Evolutionary conservation across 2,888 invertebrate species (phyloP), one percentile per base, ranked within the genome.

Genomic region (Synergus japonicus): DNA sequence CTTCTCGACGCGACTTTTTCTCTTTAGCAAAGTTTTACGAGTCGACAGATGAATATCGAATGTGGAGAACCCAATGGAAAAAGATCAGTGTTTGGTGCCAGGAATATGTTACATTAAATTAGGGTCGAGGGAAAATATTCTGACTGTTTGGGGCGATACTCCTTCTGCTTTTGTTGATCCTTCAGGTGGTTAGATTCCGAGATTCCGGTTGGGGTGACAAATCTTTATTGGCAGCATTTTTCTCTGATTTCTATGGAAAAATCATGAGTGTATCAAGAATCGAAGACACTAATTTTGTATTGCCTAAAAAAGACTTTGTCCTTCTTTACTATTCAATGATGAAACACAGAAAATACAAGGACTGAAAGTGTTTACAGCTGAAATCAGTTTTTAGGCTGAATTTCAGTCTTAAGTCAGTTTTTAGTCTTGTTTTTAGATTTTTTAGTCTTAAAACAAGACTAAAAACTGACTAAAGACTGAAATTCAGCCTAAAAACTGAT

Each of bases 181-280:
- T 54, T 37, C 13, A n/a, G 49, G 54, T 54, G 49, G 37, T 73
- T 54, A 4, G 73, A 54, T 54, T 37, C 10, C 12, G 29, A 29
- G 13, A 13, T 29, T 73, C 49, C 37, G 49, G 54, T 54, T 54
- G 13, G 37, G 46, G 69, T 69, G 69, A 69, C 69, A 69, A 54
- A 69, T 69, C 15, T 69, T 54, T 69, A 69, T 54, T 37, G 37
- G 49, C 49, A 22, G 1, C 37, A 54, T 73, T 73, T 54, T 54
- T 54, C 37, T 73, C 29, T 63, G 12, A 4, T 18, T 58, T 18
- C 3, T 18, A 18, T 18, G 18, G 18, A 18, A 0, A 18, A 58
- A 58, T 18, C 1, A 9, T 18, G 18, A 18, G n/a, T 54, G 3
- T 9, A n/a, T 54, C 7, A 9, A 9, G 54, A n/a, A 9, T 8